phyloP scores from a whole-genome alignment of 2,888 invertebrate species.

The Philonicus albiceps region DNA sequence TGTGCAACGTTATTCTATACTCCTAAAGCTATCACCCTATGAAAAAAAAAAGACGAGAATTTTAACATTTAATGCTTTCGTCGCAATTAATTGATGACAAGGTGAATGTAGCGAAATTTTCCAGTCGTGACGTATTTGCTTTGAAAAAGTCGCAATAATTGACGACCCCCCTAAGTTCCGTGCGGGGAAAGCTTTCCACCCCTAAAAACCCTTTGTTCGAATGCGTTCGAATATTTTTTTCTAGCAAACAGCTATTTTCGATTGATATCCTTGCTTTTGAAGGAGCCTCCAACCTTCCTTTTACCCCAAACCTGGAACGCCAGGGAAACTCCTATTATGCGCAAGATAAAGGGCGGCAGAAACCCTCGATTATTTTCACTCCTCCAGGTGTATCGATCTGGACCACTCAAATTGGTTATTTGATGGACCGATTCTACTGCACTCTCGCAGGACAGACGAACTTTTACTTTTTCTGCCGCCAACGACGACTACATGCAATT shows the following conservation, averaged over 20 bases:
- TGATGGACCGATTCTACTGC: neutral
- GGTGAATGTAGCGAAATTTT: neutral
- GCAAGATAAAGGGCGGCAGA: neutral
- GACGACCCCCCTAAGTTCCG: neutral
- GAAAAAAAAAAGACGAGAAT: neutral
- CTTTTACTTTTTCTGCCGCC: neutral
- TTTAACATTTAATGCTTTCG: neutral
- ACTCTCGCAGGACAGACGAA: neutral
- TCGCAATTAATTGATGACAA: neutral
- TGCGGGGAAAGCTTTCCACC: neutral
- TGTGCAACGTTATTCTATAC: no score
- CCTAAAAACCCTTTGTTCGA: neutral
- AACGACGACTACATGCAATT: neutral
- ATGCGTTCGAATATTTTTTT: conserved; percentile 1
- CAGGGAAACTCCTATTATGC: neutral
- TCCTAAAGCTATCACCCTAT: no score
- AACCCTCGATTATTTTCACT: neutral
- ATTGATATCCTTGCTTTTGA: neutral
- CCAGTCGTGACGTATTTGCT: neutral
- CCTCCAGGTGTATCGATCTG: neutral
- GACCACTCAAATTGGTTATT: neutral
- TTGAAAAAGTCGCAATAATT: neutral
- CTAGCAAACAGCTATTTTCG: conserved; percentile 4
- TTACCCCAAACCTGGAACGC: neutral
- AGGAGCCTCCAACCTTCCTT: neutral